A percentile compares a stretch with the other conserved stretches of the same genome.
Evolutionary conservation across 2,113 vertebrate genomes (phyloP).

Genomic region (Campylomormyrus numenius): DNA sequence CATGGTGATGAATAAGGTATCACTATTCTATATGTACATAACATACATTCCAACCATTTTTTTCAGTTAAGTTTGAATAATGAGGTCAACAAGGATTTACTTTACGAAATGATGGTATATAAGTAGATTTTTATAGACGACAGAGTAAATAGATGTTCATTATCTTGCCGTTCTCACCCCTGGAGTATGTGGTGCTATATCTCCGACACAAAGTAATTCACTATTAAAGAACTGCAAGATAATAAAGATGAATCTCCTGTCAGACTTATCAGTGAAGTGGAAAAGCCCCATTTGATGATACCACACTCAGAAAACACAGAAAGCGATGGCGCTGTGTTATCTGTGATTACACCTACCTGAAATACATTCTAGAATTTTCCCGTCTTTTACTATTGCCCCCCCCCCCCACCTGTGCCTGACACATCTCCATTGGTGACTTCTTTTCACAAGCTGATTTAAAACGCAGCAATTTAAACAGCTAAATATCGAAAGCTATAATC

Average conservation of each 20-base stretch:
- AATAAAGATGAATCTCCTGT: slow-evolving; percentile 7
- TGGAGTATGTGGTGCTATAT: not conserved
- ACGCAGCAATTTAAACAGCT: not conserved
- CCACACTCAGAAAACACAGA: not conserved
- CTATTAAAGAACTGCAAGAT: slow-evolving; percentile 1
- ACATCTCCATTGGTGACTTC: not conserved
- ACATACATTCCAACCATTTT: not conserved
- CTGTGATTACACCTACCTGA: not conserved
- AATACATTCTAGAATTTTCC: not conserved
- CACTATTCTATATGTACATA: not conserved
- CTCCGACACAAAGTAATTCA: not conserved
- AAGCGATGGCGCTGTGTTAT: not conserved
- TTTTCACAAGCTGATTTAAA: not conserved
- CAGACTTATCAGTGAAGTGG: slow-evolving; percentile 2
- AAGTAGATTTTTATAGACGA: not conserved
- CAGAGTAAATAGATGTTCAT: not conserved
- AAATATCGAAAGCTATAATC: no score
- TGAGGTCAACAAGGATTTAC: not conserved
- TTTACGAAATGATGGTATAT: not conserved
- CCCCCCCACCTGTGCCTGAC: no score
- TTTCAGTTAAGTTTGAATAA: not conserved
- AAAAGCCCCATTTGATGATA: not conserved
- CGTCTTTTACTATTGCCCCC: not conserved
- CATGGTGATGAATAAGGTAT: not conserved
- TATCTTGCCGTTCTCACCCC: not conserved